phyloP scores from a whole-genome alignment of 2,113 vertebrate genomes.

The Strix uralensis region DNA sequence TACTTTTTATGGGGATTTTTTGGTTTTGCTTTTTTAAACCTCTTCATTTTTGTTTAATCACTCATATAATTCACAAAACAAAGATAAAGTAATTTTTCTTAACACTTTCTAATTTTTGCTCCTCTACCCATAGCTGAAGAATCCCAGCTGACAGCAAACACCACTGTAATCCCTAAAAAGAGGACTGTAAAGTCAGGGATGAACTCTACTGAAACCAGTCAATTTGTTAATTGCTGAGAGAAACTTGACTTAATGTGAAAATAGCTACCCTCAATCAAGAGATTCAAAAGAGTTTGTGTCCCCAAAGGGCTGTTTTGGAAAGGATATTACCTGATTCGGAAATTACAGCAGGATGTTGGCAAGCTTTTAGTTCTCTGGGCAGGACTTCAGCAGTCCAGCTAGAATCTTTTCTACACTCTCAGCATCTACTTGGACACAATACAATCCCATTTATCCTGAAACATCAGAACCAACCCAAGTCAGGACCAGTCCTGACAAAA shows the following conservation, averaged over 20 bases:
- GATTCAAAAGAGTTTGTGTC: slow-evolving; percentile 11
- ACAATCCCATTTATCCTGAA: slow-evolving; percentile 6
- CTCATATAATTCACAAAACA: not conserved
- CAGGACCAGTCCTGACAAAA: not conserved
- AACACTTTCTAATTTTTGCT: not conserved
- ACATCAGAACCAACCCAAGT: not conserved
- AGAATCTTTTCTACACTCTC: not conserved
- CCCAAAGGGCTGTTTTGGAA: not conserved
- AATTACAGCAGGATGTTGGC: slow-evolving; percentile 13
- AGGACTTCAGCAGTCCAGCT: not conserved
- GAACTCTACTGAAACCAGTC: not conserved
- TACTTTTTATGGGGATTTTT: not conserved
- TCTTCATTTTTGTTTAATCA: not conserved
- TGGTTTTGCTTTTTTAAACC: not conserved
- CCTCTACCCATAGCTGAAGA: not conserved
- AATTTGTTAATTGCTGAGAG: slow-evolving; percentile 12
- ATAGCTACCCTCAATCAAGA: not conserved
- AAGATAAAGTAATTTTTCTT: not conserved
- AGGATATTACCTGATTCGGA: slow-evolving; percentile 16
- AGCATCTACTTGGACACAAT: slow-evolving; percentile 4
- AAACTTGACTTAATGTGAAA: not conserved
- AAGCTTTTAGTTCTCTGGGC: not conserved
- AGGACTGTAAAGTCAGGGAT: not conserved
- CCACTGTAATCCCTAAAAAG: not conserved
- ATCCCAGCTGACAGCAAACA: not conserved